Evolutionary conservation across 1,140 invertebrate genomes (phyloP), one percentile per base, ranked within the genome.

Genomic region (Idris sp.): DNA sequence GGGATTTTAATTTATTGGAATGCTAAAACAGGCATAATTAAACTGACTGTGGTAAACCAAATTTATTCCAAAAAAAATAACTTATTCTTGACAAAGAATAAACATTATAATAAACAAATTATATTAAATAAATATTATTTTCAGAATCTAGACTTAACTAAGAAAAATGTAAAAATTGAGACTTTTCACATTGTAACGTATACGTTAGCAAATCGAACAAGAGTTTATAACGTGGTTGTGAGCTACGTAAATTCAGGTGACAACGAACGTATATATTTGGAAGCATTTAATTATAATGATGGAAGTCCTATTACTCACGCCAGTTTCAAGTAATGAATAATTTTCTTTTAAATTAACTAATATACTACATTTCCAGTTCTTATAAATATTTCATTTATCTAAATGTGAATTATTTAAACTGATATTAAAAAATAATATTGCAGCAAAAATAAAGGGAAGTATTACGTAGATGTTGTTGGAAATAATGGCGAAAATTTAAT

Each of bases 1-100:
- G 91, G 89, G 0, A 84, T 88, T 68, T 25, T 92, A 2, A 74
- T 89, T 15, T 82, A 83, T 40, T 92, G 90, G 90, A 86, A 89
- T 76, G 87, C 86, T 76, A 82, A 86, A 15, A 90, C 86, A 41
- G 89, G 88, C 10, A 79, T 88, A 6, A 84, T 80, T 74, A 86
- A 83, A 9, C 77, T 83, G 43, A 86, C 87, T 80, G 77, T 87
- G 48, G 88, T 89, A 85, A 79, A 79, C 11, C 26, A 7, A 46
- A 8, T 4, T 33, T 33, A 33, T 33, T 33, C 14, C 7, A 36
- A 22, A 22, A 22, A 22, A 4, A 22, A 22, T 22, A 22, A 22
- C 19, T 22, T n/a, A n/a, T n/a, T n/a, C n/a, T n/a, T n/a, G n/a
- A n/a, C n/a, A n/a, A n/a, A n/a, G 6, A 4, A 22, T 4, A 22